Evolutionary conservation across 2,113 vertebrate genomes (phyloP), one percentile per base, ranked within the genome.

Genomic region (Clarias macrocephalus): DNA sequence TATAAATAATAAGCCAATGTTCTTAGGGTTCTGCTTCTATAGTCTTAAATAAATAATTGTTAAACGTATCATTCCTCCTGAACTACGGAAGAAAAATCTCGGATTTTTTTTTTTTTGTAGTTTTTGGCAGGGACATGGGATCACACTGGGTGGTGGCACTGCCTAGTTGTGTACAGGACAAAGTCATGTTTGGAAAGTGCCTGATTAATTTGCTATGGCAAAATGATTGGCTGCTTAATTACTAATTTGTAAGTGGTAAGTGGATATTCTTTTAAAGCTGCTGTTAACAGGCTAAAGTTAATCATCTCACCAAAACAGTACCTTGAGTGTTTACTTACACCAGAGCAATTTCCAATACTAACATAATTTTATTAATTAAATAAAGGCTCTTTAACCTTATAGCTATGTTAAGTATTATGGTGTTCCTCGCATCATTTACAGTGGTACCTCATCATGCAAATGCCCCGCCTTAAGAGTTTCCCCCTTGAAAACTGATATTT

Each of bases 1-100:
- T 91, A 92, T 94, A 94, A 94, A 94, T 94, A 94, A 94, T 93
- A 91, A 91, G 90, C 85, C 91, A 93, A 93, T 94, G 91, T 93
- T 89, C 92, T 90, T 91, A 84, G 86, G 86, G 89, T 93, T 93
- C 93, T 92, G n/a, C 89, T 89, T 70, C 84, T 52, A 82, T 85
- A 84, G 16, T 54, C 84, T 90, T 94, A 89, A 93, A 93, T 93
- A 93, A 93, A 93, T 93, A 92, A 92, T 89, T 87, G 68, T 83
- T 83, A 16, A 84, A 86, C 28, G 54, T 54, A 68, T 48, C 12
- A 48, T 42, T 33, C 52, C 25, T 77, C 19, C 12, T 21, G 80
- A 86, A 86, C 16, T 56, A n/a, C 33, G 68, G 57, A 48, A 48
- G 37, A 75, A 72, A 33, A 21, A 9, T 0, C 7, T 42, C 37